Base-by-base conservation (phyloP, 2,888 invertebrate species). In the Siphlonurus alternatus region DNA sequence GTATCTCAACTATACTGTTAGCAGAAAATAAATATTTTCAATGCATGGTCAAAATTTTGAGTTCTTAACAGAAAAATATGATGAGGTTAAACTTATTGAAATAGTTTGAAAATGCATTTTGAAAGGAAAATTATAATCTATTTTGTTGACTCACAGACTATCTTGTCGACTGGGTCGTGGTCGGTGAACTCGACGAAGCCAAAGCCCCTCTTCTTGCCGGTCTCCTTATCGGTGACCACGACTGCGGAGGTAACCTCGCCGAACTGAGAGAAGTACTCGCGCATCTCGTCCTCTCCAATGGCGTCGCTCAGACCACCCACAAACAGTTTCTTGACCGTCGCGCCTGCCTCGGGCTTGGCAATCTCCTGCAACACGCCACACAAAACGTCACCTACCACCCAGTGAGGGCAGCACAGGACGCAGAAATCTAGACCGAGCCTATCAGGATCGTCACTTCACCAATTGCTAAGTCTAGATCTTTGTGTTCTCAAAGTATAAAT, bases 101-200 rank as follows among this genome's bases (percentile, higher is more conserved):
- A n/a, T n/a, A n/a, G n/a, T n/a, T n/a, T n/a, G n/a, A n/a, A n/a
- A n/a, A n/a, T n/a, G n/a, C n/a, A n/a, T n/a, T n/a, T n/a, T n/a
- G n/a, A n/a, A n/a, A n/a, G n/a, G n/a, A n/a, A n/a, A n/a, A n/a
- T n/a, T n/a, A n/a, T n/a, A n/a, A n/a, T n/a, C n/a, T n/a, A n/a
- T n/a, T n/a, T n/a, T n/a, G n/a, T n/a, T n/a, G 63, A 76, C 78
- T 76, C 74, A 77, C 79, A 75, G 63, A 80, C 77, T 66, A 78
- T 76, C 70, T 80, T 81, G 72, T 82, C 82, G 10, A 81, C 81
- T 5, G 79, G 74, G 71, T 82, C 82, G 69, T 80, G 79, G 70
- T 82, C 82, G 66, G 79, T 78, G 70, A 80, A 82, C 66, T 79
- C 78, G 54, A 82, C 77, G 71, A 82, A 82, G 19, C 79, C 80